phyloP scores from a whole-genome alignment of 2,797 vertebrate species.

The Hemitrygon akajei region DNA sequence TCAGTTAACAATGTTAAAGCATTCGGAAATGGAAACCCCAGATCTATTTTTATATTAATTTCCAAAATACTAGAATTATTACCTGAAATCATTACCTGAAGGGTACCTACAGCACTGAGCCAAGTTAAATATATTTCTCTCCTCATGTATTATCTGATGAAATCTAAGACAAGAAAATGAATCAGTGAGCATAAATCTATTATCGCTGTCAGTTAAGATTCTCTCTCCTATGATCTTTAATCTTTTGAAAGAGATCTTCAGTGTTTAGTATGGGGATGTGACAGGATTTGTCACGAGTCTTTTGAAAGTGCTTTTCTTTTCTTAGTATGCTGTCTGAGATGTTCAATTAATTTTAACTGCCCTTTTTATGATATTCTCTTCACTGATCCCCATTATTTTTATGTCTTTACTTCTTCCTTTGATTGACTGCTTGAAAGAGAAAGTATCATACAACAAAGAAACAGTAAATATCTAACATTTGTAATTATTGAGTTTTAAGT shows the following conservation, averaged over 20 bases:
- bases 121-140: not conserved
- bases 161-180: constrained; percentile 29
- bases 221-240: constrained; percentile 4
- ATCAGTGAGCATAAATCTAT: constrained; percentile 13
- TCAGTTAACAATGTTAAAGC: not conserved
- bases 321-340: not conserved
- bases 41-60: not conserved
- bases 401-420: not conserved
- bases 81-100: not conserved
- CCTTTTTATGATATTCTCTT: not conserved
- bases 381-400: not conserved
- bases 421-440: not conserved
- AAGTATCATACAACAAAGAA: not conserved
- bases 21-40: not conserved
- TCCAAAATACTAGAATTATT: not conserved
- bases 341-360: constrained; percentile 1
- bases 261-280: not conserved
- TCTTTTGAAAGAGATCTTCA: not conserved
- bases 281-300: not conserved
- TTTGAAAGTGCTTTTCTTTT: not conserved
- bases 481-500: not conserved
- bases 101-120: not conserved
- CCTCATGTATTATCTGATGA: not conserved
- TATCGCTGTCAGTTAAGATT: not conserved
- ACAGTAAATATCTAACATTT: too few relatives aligned